A percentile compares a stretch with the other conserved stretches of the same genome.
These are phyloP conservation scores for Leptinotarsa peninsularis DNA, from an alignment of 2,888 invertebrate species.

Conservation along the genomic window DNA sequence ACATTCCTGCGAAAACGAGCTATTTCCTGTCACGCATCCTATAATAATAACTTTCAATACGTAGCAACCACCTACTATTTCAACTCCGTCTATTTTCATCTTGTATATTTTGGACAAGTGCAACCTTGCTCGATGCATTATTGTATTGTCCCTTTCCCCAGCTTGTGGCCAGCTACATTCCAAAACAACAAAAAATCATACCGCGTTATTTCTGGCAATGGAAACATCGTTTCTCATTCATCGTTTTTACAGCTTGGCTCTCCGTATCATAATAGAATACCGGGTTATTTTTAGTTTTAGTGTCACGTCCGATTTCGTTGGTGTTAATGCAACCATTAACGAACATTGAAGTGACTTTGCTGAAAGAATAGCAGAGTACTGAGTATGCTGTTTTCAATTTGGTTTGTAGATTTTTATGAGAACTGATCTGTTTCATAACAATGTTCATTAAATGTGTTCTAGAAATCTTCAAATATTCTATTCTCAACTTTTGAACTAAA, in stretches of 20 bases:
- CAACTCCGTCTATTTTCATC: conserved; percentile 6
- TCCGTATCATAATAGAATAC: conserved; percentile 4
- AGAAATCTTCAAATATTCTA: too few species aligned
- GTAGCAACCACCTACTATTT: conserved; percentile 1
- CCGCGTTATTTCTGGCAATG: not conserved
- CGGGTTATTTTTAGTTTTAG: not conserved
- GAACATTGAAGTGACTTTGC: not conserved
- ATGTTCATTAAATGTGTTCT: too few species aligned
- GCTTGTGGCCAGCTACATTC: not conserved
- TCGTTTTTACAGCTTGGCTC: conserved; percentile 1
- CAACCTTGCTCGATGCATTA: not conserved
- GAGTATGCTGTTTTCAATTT: not conserved
- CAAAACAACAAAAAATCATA: not conserved
- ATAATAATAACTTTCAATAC: not conserved
- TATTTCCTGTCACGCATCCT: not conserved
- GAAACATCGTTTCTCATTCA: conserved; percentile 8
- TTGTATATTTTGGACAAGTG: not conserved
- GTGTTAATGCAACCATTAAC: not conserved
- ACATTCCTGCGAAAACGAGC: not conserved
- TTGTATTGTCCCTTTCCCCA: not conserved
- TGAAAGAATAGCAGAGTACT: not conserved
- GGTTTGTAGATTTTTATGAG: not conserved
- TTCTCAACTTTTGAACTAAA: too few species aligned
- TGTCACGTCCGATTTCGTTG: not conserved
- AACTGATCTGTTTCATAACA: not conserved